phyloP scores from a whole-genome alignment of 2,888 invertebrate species.

The Drosophila fungiperda region DNA sequence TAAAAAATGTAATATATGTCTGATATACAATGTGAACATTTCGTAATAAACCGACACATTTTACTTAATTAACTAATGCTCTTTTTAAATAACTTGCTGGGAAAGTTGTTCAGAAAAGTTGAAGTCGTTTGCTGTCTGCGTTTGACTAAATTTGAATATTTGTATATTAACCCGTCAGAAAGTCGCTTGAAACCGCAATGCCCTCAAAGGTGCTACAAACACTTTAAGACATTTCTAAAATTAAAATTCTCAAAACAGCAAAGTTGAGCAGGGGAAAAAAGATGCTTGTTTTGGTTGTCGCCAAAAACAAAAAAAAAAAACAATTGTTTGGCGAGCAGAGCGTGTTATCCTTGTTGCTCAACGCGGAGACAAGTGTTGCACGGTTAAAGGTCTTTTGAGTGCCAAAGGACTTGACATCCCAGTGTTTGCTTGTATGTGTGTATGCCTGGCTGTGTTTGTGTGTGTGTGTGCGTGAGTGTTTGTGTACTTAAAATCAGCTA shows the following conservation, averaged over 20 bases:
- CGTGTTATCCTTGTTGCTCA: constrained; percentile 25
- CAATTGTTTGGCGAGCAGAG: constrained; percentile 13
- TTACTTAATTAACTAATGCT: constrained; percentile 24
- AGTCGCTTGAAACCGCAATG: constrained; percentile 52
- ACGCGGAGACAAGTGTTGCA: constrained; percentile 50
- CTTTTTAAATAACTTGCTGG: constrained; percentile 1
- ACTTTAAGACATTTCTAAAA: constrained; percentile 43
- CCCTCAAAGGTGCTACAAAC: constrained; percentile 3
- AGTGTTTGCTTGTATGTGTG: neutral
- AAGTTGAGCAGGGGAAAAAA: neutral
- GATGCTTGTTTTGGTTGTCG: neutral
- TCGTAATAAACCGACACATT: neutral
- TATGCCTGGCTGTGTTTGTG: neutral
- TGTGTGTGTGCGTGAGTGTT: constrained; percentile 1
- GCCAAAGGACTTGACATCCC: constrained; percentile 38
- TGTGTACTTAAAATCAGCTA: constrained; percentile 10
- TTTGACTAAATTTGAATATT: constrained; percentile 49
- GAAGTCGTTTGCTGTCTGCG: constrained; percentile 8
- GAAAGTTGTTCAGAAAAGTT: neutral
- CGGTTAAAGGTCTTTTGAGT: constrained; percentile 52
- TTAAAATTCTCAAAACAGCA: constrained; percentile 42
- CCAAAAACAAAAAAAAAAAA: constrained; percentile 4
- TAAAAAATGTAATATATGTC: neutral
- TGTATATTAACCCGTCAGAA: constrained; percentile 60
- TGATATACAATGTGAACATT: neutral